A percentile compares a stretch with the other conserved stretches of the same genome.
Evolutionary conservation across 2,888 invertebrate species (phyloP).

Genomic region (Machimus atricapillus): DNA sequence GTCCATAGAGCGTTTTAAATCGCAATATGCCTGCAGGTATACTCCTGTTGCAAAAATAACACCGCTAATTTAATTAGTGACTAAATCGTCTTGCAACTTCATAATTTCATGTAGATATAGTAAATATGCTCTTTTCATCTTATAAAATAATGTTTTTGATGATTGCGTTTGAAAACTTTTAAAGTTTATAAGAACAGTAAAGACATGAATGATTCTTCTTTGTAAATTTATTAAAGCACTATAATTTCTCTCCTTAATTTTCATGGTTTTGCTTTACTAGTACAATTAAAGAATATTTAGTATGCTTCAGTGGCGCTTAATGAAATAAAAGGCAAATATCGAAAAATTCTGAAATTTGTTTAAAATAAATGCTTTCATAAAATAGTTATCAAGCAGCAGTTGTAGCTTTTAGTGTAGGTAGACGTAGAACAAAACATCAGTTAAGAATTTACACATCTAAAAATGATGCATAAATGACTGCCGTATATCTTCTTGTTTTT

Average conservation of each 20-base stretch:
- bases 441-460: background rate
- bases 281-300: background rate
- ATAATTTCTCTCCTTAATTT: slow-evolving; percentile 13
- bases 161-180: slow-evolving; percentile 31
- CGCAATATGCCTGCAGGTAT: background rate
- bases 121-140: slow-evolving; percentile 12
- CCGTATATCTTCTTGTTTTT: background rate
- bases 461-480: background rate
- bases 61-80: slow-evolving; percentile 12
- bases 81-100: background rate
- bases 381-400: background rate
- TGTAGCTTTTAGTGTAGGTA: background rate
- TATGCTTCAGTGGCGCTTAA: background rate
- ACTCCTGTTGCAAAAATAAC: background rate
- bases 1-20: background rate
- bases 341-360: background rate
- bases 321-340: slow-evolving; percentile 11
- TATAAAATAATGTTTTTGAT: slow-evolving; percentile 30
- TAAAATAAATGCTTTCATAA: background rate
- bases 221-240: slow-evolving; percentile 39
- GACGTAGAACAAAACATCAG: background rate
- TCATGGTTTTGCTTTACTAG: background rate
- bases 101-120: slow-evolving; percentile 3
- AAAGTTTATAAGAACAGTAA: slow-evolving; percentile 27
- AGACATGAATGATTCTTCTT: slow-evolving; percentile 17